Evolutionary conservation across 37 sponge, comb jelly and placozoan genomes (phyloP), one percentile per base, ranked within the genome.

Genomic region (Chondrosia reniformis): DNA sequence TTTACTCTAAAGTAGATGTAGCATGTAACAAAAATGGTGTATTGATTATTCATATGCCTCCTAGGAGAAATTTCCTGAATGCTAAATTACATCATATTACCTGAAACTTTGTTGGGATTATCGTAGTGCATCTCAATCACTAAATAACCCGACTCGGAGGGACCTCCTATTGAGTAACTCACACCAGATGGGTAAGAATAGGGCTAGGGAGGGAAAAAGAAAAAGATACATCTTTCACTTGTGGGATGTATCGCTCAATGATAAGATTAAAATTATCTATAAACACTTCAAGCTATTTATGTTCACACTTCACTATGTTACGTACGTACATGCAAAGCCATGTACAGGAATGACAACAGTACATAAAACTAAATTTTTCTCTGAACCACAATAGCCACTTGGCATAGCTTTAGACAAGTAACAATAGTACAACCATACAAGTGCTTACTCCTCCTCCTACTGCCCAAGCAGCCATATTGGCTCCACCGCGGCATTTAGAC

Each of bases 121-220:
- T 91, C 80, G 61, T 87, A 91, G 45, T 91, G 92, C 59, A 87
- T 81, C 33, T 87, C 81, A 0, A 87, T 67, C 31, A 91, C 46
- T 34, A 72, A 3, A 58, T 67, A 75, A 38, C 27, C 39, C 9
- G 69, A n/a, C 33, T 15, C 24, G 40, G 59, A 61, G 30, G 80
- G 65, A 44, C 92, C 92, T n/a, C 90, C 90, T 58, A 91, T 52
- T 12, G 92, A 87, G n/a, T 69, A 73, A 21, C 87, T 87, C n/a
- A 84, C 87, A 59, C 80, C 45, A 28, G 74, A 59, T 38, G 92
- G 92, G 57, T 61, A 87, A 1, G 15, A 21, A 69, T 43, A 69
- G 15, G 72, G 9, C 72, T 69, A 24, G 24, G 24, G 21, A 4
- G 41, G 19, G 72, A 69, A 25, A 12, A 10, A 64, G 33, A 19